A percentile compares a stretch with the other conserved stretches of the same genome.
These are phyloP conservation scores for Rhadina sibilatrix DNA, from an alignment of 2,113 vertebrate species.

Conservation along the genomic window DNA sequence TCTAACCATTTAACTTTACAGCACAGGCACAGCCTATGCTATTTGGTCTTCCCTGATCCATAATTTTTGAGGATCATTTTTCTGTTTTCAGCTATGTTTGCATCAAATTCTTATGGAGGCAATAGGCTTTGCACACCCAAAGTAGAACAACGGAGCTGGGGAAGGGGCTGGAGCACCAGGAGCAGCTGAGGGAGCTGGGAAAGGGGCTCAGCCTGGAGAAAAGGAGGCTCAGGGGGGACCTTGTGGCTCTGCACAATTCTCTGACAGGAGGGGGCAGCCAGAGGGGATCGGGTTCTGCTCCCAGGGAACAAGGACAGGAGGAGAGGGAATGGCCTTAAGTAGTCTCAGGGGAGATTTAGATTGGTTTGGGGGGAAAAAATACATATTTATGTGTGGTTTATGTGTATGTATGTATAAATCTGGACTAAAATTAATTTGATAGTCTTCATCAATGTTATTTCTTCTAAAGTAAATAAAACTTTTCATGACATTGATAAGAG, in stretches of 20 bases:
- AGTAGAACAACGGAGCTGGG: neutral
- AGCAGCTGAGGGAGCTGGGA: neutral
- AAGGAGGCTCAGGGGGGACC: neutral
- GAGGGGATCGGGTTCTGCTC: accelerated
- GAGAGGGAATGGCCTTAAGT: accelerated
- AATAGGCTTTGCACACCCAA: neutral
- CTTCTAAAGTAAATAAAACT: neutral
- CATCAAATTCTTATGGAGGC: neutral
- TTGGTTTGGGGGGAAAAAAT: neutral
- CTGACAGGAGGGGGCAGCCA: neutral
- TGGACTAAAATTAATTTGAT: neutral
- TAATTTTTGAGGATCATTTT: neutral
- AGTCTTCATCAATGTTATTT: neutral
- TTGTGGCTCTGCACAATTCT: neutral
- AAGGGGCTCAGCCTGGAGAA: neutral
- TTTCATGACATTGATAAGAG: neutral
- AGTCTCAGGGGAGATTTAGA: neutral
- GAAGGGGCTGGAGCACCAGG: neutral
- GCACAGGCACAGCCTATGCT: accelerated
- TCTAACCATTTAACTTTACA: neutral
- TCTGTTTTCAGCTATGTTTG: neutral
- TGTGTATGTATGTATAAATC: neutral
- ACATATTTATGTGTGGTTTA: too few species aligned
- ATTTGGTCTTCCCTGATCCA: neutral
- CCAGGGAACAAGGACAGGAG: neutral